These are phyloP conservation scores for Apoderus coryli DNA, from an alignment of 2,888 invertebrate species.

Conservation along the genomic window DNA sequence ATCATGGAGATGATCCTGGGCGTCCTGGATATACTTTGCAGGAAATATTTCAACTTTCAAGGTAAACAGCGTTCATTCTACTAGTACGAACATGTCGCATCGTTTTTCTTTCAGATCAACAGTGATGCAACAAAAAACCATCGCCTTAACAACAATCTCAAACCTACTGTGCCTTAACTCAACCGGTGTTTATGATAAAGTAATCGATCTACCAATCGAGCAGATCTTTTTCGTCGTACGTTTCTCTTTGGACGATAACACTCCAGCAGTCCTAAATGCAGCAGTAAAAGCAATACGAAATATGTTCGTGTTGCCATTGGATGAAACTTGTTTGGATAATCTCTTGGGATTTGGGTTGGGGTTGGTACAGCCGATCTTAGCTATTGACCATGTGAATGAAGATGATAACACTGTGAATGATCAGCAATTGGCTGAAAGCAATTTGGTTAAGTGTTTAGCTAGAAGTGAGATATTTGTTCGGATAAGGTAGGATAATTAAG, in stretches of 20 bases:
- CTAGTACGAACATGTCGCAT: constrained; percentile 7
- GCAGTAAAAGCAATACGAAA: constrained; percentile 60
- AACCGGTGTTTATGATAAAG: constrained; percentile 61
- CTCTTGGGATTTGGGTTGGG: constrained; percentile 51
- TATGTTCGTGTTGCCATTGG: constrained; percentile 59
- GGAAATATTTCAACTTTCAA: constrained; percentile 69
- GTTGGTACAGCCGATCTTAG: constrained; percentile 42
- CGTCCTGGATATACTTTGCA: constrained; percentile 83
- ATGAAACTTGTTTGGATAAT: constrained; percentile 62
- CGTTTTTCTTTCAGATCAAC: constrained; percentile 38
- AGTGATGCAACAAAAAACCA: constrained; percentile 68
- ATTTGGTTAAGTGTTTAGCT: constrained; percentile 58
- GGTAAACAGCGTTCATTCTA: constrained; percentile 25
- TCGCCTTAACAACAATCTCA: constrained; percentile 65
- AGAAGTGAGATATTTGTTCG: constrained; percentile 66
- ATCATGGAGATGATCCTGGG: constrained; percentile 87
- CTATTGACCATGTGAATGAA: constrained; percentile 28
- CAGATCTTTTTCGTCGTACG: constrained; percentile 68
- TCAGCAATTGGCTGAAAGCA: constrained; percentile 71
- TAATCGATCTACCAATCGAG: constrained; percentile 59
- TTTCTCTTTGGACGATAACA: constrained; percentile 76
- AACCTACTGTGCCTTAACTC: constrained; percentile 60
- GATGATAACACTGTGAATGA: constrained; percentile 63
- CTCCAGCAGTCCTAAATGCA: constrained; percentile 56
- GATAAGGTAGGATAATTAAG: constrained; percentile 35